Base-by-base conservation (phyloP, 2,797 vertebrate species). In the Columba guinea region DNA sequence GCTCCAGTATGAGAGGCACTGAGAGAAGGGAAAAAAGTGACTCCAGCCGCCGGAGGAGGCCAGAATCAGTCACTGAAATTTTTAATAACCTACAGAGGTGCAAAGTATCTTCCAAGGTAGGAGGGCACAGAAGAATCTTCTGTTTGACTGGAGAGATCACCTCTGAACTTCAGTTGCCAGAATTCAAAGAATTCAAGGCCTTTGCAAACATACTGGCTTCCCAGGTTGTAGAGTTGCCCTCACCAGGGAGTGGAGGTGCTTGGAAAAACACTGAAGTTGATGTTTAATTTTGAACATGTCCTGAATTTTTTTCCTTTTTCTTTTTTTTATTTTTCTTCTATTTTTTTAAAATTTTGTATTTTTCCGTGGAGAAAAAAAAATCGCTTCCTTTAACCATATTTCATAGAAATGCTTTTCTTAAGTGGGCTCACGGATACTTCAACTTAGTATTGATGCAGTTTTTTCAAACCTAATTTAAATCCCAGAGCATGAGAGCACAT, bases 111-210 rank as follows among this genome's bases (percentile, higher is more conserved):
- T 88, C 44, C 11, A 51, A 81, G 69, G 71, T 2, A 32, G 49
- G 73, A 86, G 44, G 53, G 32, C 55, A 63, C 0, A 0, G 49
- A 21, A 53, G 10, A 67, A 9, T 19, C 26, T 60, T 82, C 44
- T 76, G 51, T 75, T 89, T 77, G 30, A 59, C 69, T 84, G 63
- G 76, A 86, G 70, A 63, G 15, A 67, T 85, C 84, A 83, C 89
- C 94, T 92, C 81, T 96, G 92, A 94, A 88, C 82, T 87, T 76
- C 59, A 84, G 39, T 75, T 87, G 93, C 63, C 85, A 88, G 93
- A 95, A 95, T 94, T 87, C 58, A 68, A 92, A 81, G 89, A 92
- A 95, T 92, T 78, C n/a, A 68, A 59, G 74, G 32, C 35, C 77
- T 82, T 90, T 91, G 27, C 80, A 94, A 87, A 95, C 49, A 68